Evolutionary conservation across 2,797 vertebrate genomes (phyloP).

Genomic region (Hydrophis major): DNA sequence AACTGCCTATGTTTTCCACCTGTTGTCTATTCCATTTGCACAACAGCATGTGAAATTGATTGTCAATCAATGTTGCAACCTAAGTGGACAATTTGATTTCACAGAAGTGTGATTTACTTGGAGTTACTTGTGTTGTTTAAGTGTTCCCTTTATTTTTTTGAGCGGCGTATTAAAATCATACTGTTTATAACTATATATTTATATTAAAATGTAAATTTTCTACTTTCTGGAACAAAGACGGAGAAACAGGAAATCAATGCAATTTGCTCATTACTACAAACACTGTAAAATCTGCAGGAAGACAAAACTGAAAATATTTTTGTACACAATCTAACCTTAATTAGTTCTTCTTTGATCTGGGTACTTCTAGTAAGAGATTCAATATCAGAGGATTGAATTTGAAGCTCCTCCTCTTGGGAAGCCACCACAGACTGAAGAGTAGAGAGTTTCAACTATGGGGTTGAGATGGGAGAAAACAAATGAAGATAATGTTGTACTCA

Average conservation of each 20-base stretch:
- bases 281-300: neutral
- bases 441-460: conserved; percentile 78
- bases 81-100: too few species aligned
- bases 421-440: conserved; percentile 78
- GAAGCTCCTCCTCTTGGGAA: conserved; percentile 73
- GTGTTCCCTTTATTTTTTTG: too few species aligned
- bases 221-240: neutral
- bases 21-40: too few species aligned
- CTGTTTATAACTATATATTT: neutral
- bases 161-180: neutral
- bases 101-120: too few species aligned
- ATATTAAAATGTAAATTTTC: neutral
- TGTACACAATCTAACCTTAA: conserved; percentile 76
- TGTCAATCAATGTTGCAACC: too few species aligned
- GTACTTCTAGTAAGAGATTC: conserved; percentile 79
- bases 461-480: neutral
- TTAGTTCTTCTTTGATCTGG: conserved; percentile 82
- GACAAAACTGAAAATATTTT: neutral
- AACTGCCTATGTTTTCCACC: too few species aligned
- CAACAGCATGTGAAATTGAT: too few species aligned
- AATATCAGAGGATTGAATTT: conserved; percentile 75
- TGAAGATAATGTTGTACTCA: neutral
- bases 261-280: neutral
- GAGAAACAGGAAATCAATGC: neutral
- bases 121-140: too few species aligned